phyloP scores from a whole-genome alignment of 1,140 invertebrate species.

The Tetragnatha versicolor region DNA sequence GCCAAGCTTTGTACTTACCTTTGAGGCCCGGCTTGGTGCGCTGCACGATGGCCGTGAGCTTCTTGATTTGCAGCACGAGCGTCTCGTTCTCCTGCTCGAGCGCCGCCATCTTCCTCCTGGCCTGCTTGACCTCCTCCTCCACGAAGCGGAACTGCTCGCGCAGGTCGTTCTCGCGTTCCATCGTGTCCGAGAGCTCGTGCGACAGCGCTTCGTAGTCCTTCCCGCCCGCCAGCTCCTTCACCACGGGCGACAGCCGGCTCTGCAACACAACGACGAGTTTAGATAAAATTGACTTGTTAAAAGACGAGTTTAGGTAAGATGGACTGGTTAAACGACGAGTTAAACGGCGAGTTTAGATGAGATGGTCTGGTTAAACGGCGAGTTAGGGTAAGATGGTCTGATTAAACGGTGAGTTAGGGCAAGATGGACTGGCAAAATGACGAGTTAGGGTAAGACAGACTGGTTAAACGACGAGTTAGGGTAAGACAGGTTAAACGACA shows the following conservation, averaged over 20 bases:
- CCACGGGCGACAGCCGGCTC: constrained; percentile 39
- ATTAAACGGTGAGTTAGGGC: no score
- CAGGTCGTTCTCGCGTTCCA: constrained; percentile 91
- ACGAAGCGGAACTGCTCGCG: constrained; percentile 88
- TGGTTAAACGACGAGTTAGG: no score
- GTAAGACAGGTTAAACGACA: no score
- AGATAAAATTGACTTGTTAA: no score
- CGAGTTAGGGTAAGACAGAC: no score
- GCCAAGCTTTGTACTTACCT: no score
- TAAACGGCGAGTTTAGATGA: no score
- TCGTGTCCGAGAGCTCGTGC: constrained; percentile 85
- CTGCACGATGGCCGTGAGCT: constrained; percentile 75
- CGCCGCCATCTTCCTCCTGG: constrained; percentile 83
- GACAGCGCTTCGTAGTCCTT: constrained; percentile 73
- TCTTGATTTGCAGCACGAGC: constrained; percentile 88
- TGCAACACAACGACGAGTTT: neutral
- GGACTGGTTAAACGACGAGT: no score
- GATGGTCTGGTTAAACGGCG: no score
- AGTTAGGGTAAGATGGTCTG: no score
- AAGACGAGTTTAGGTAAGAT: no score
- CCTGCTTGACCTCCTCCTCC: constrained; percentile 85
- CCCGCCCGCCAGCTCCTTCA: neutral
- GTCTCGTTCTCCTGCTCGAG: constrained; percentile 94
- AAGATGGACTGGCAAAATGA: no score
- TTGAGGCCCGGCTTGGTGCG: constrained; percentile 1